Base-by-base conservation (phyloP, 2,888 invertebrate species). In the Zaprionus bogoriensis region DNA sequence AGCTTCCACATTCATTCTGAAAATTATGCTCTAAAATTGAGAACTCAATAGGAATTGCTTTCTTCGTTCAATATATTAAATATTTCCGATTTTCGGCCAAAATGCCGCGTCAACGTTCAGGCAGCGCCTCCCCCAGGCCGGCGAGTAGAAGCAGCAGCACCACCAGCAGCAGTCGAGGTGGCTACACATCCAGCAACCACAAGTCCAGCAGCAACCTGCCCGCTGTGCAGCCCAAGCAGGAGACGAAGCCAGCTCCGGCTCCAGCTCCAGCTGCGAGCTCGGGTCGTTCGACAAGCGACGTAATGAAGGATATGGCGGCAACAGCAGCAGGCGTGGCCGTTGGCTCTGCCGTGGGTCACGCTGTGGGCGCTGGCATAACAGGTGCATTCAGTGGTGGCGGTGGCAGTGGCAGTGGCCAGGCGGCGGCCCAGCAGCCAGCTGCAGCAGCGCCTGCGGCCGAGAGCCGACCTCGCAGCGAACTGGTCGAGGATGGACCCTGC, bases 301-400 rank as follows among this genome's bases (percentile, higher is more conserved):
- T 70, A 17, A 80, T 83, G 57, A 85, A 74, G 63, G 78, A 83
- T 10, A 83, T 83, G 80, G 82, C 82, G 4, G 71, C 86, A 10
- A 83, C 86, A 6, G 82, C 82, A 3, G 77, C 82, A 1, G 82
- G 82, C 10, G 86, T 83, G 3, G 82, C 82, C 7, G 82, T 80
- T 5, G 82, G 82, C 32, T 83, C 82, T 0, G 83, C 82, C 1
- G 86, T 83, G 25, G 82, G 82, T 1, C 82, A 83, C 52, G 86
- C 78, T 1, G 83, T 83, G 17, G 82, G 82, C 2, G 80, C 86
- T 12, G 69, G 83, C 30, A 74, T 83, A 6, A 80, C 78, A 0
- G 66, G 72, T 2, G 66, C 78, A 17, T 76, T 86, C 14, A 70
- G 78, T 47, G 84, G 78, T 47, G 84, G 78, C 44, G 82, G 77